Evolutionary conservation across 2,888 invertebrate genomes (phyloP), one percentile per base, ranked within the genome.

Genomic region (Drosophila kuntzei): DNA sequence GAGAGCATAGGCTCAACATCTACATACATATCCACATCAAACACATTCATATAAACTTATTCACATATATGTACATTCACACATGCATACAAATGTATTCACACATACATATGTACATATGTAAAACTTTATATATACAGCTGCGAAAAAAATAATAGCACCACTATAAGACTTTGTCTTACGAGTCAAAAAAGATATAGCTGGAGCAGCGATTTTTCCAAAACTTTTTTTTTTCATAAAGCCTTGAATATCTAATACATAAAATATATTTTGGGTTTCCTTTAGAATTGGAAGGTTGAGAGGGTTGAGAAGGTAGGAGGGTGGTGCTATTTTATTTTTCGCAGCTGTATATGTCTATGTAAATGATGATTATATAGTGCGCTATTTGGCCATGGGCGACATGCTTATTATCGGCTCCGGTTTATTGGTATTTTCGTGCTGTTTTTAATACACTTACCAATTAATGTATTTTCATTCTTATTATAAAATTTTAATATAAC

Each of bases 291-390:
- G n/a, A n/a, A n/a, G n/a, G n/a, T n/a, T n/a, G n/a, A n/a, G n/a
- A n/a, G n/a, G n/a, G n/a, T n/a, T n/a, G n/a, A n/a, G n/a, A n/a
- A n/a, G n/a, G n/a, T n/a, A n/a, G n/a, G n/a, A n/a, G n/a, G n/a
- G n/a, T n/a, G n/a, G n/a, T n/a, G n/a, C n/a, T n/a, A n/a, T n/a
- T n/a, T n/a, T n/a, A n/a, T n/a, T n/a, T n/a, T n/a, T n/a, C n/a
- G n/a, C n/a, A n/a, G n/a, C n/a, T n/a, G n/a, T n/a, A n/a, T n/a
- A n/a, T n/a, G n/a, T n/a, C n/a, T n/a, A n/a, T 43, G 54, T 54
- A 22, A 29, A 55, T 36, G 57, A 53, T 81, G 82, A 79, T 76
- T 72, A 65, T 79, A 82, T 81, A 79, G 79, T 72, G 51, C 76
- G 79, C 29, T 53, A 67, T 76, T 76, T 63, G 67, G 63, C 68